A percentile compares a stretch with the other conserved stretches of the same genome.
phyloP scores from a whole-genome alignment of 1,140 invertebrate species.

The Pemphigus obesinymphae region DNA sequence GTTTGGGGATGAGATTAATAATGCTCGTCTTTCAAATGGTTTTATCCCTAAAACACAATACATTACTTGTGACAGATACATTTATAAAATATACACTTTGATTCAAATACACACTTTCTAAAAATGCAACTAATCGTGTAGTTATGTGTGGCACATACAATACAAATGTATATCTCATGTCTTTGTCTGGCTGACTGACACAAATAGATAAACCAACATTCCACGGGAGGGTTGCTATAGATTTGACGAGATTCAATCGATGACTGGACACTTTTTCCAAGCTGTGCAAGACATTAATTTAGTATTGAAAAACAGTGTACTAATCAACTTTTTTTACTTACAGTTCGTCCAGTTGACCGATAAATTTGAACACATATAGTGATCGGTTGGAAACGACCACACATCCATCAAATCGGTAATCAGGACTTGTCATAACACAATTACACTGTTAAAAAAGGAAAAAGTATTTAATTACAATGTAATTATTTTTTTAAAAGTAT shows the following conservation, averaged over 20 bases:
- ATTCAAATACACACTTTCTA: conserved; percentile 8
- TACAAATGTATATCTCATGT: conserved; percentile 33
- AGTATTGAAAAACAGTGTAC: not conserved
- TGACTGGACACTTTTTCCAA: conserved; percentile 34
- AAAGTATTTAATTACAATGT: no score
- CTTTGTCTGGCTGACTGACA: conserved; percentile 26
- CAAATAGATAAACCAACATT: conserved; percentile 20
- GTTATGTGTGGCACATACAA: conserved; percentile 1
- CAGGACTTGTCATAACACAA: conserved; percentile 48
- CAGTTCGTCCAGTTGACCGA: conserved; percentile 23
- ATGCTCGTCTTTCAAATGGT: conserved; percentile 8
- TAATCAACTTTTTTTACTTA: not conserved
- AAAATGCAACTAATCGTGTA: not conserved
- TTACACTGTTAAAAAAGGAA: conserved; percentile 14
- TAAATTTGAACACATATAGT: conserved; percentile 54
- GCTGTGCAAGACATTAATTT: not conserved
- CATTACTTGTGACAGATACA: not conserved
- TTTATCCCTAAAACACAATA: conserved; percentile 8
- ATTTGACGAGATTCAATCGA: conserved; percentile 15
- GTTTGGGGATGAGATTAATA: conserved; percentile 1
- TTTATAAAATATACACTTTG: not conserved
- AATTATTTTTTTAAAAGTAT: not conserved
- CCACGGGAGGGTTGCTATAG: conserved; percentile 9
- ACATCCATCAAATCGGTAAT: conserved; percentile 55
- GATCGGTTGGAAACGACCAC: conserved; percentile 57